These are phyloP conservation scores for Mesoligia furuncula DNA, from an alignment of 2,888 invertebrate genomes.

Conservation along the genomic window DNA sequence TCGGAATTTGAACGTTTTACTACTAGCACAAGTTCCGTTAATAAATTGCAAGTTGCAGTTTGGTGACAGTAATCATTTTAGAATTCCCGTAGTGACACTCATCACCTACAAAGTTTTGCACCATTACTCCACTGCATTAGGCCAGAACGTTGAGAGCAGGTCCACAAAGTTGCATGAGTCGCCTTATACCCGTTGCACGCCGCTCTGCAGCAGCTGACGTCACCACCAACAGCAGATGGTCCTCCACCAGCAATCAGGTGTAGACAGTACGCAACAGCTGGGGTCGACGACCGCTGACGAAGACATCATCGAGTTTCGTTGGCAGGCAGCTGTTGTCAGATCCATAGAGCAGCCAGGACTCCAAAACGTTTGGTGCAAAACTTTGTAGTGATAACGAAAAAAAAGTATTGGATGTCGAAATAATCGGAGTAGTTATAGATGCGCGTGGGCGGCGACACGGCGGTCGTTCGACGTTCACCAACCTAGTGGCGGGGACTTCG, in stretches of 20 bases:
- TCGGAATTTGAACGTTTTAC: slow-evolving; percentile 43
- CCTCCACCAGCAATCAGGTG: slow-evolving; percentile 37
- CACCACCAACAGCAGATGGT: slow-evolving; percentile 19
- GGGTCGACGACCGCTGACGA: slow-evolving; percentile 13
- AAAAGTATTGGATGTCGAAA: slow-evolving; percentile 74
- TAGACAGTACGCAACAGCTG: slow-evolving; percentile 12
- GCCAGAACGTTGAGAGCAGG: slow-evolving; percentile 42
- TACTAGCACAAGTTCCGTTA: slow-evolving; percentile 46
- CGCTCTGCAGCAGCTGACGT: slow-evolving; percentile 19
- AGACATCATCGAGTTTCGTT: slow-evolving; percentile 16
- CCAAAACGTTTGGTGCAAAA: slow-evolving; percentile 83
- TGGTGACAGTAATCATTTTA: slow-evolving; percentile 56
- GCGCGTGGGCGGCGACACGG: slow-evolving; percentile 84
- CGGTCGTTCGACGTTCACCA: slow-evolving; percentile 87
- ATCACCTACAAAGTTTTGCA: slow-evolving; percentile 91
- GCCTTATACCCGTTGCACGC: slow-evolving; percentile 46
- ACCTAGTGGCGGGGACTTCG: slow-evolving; percentile 88
- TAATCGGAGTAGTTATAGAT: slow-evolving; percentile 82
- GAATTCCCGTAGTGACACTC: slow-evolving; percentile 57
- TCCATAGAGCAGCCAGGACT: slow-evolving; percentile 54
- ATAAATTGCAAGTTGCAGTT: slow-evolving; percentile 37
- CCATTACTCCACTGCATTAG: slow-evolving; percentile 78
- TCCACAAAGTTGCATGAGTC: slow-evolving; percentile 39
- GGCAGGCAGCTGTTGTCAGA: slow-evolving; percentile 24
- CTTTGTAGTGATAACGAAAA: slow-evolving; percentile 87